phyloP scores from a whole-genome alignment of 2,113 vertebrate species.

The Anseranas semipalmata region DNA sequence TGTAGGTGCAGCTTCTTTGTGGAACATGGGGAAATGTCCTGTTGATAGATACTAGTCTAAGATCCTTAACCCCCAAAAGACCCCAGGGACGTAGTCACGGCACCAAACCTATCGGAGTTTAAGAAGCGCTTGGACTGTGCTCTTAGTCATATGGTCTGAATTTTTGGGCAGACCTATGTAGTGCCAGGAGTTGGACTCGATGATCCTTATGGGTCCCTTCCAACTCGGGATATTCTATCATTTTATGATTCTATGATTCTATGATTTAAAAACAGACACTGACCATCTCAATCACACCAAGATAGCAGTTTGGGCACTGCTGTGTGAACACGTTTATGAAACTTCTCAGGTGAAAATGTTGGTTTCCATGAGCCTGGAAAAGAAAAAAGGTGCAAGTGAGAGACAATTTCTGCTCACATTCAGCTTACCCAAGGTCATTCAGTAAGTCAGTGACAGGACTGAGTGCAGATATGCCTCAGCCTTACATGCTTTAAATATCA shows the following conservation, averaged over 20 bases:
- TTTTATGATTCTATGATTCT: too few species aligned
- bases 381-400: neutral
- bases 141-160: too few species aligned
- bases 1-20: neutral
- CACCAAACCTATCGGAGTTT: too few species aligned
- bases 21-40: neutral
- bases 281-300: neutral
- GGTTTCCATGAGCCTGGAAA: neutral
- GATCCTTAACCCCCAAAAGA: neutral
- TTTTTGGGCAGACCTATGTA: too few species aligned
- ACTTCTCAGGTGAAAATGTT: neutral
- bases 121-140: too few species aligned
- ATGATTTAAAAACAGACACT: fast-evolving
- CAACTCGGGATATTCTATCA: too few species aligned
- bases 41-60: neutral
- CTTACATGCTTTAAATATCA: neutral
- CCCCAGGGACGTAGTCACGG: too few species aligned
- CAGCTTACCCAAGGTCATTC: neutral
- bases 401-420: neutral
- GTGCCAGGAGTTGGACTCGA: too few species aligned
- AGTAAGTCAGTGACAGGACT: neutral
- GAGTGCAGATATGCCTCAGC: neutral
- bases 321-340: neutral
- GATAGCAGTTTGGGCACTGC: neutral
- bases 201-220: too few species aligned